Evolutionary conservation across 2,113 vertebrate genomes (phyloP), one percentile per base, ranked within the genome.

Genomic region (Thermophis baileyi): DNA sequence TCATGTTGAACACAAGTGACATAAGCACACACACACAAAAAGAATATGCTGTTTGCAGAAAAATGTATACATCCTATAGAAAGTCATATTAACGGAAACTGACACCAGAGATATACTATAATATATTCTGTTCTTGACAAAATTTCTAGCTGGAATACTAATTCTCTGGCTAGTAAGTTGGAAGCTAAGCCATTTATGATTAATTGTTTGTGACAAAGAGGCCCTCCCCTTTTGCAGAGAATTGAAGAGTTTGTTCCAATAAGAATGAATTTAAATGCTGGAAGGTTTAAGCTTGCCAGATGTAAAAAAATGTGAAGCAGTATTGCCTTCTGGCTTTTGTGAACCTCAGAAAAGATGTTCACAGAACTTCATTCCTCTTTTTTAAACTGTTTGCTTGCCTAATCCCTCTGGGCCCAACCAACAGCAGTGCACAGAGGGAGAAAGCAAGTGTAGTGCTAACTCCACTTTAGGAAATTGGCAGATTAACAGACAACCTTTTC

Each of bases 21-120:
- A 88, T 16, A 35, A 0, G 0, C n/a, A 11, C 55, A 94, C 47
- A 90, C 89, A 60, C 54, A 55, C 54, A 55, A 14, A 25, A 44
- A 93, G 60, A 91, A 91, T 81, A 53, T 91, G 55, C 63, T 95
- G 93, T 85, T 12, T 25, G 14, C 1, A 54, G 91, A 88, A 94
- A 91, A 81, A 40, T 44, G 74, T 81, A 9, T 1, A 44, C 74
- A 81, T 93, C 89, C 9, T 25, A 25, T 2, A 81, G 90, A 87
- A 94, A 91, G 30, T 44, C 90, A 69, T 93, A 53, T 47, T 95
- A 94, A 94, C 49, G 92, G 74, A 95, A 95, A 81, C 89, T 93
- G 92, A 54, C 95, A 87, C 22, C 89, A 51, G 90, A 40, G 94
- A 5, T 89, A 95, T 96, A 89, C 74, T 57, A 57, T 85, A 92